phyloP scores from a whole-genome alignment of 1,140 invertebrate species.

The Potamilus streckersoni region DNA sequence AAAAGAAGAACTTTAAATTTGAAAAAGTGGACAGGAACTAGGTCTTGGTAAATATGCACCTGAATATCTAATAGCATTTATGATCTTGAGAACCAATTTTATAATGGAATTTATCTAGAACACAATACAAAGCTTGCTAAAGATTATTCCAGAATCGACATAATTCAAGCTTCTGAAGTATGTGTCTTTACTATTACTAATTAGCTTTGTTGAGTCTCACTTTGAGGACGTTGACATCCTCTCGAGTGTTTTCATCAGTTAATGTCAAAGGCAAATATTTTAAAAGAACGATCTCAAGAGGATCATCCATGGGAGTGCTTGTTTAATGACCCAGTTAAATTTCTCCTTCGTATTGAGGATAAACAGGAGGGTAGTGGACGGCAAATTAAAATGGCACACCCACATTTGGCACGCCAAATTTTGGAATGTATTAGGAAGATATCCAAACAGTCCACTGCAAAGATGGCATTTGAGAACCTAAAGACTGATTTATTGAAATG shows the following conservation, averaged over 20 bases:
- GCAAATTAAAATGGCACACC: conserved; percentile 24
- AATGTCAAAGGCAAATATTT: not conserved
- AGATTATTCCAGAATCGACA: not conserved
- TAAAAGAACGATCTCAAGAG: not conserved
- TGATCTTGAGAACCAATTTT: conserved; percentile 20
- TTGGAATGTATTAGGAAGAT: conserved; percentile 5
- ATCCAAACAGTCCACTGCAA: not conserved
- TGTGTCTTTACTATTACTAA: conserved; percentile 11
- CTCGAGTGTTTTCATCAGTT: conserved; percentile 27
- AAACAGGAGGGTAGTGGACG: conserved; percentile 17
- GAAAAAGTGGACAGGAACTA: conserved; percentile 1
- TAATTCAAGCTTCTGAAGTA: conserved; percentile 26
- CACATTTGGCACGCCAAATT: conserved; percentile 8
- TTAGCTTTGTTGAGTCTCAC: not conserved
- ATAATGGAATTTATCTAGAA: conserved; percentile 24
- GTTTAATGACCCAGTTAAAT: not conserved
- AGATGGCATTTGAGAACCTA: conserved; percentile 7
- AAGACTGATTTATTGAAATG: conserved; percentile 3
- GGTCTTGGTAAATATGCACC: conserved; percentile 1
- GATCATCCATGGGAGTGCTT: not conserved
- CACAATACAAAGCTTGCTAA: conserved; percentile 13
- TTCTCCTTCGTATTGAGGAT: conserved; percentile 21
- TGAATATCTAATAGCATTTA: conserved; percentile 26
- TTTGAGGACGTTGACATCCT: conserved; percentile 1
- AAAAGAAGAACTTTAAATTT: conserved; percentile 4